These are phyloP conservation scores for Acyrthosiphon pisum DNA, from an alignment of 1,140 invertebrate species.

Conservation along the genomic window DNA sequence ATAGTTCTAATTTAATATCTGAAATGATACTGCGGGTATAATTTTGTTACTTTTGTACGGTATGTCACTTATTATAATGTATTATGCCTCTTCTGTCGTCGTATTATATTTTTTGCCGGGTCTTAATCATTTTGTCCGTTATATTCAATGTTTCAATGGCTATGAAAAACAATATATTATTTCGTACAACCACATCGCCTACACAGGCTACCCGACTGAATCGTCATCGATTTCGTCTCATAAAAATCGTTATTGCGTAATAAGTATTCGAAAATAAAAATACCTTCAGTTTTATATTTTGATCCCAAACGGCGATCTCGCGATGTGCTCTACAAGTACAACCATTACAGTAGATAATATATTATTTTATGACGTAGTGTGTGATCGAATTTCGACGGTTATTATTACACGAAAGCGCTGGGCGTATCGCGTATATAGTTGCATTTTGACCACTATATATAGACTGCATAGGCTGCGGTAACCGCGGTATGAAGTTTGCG, in stretches of 20 bases:
- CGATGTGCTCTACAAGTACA: neutral
- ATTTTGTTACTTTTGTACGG: too few relatives aligned
- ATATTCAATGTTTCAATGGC: too few relatives aligned
- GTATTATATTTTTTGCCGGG: too few relatives aligned
- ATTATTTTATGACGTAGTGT: neutral
- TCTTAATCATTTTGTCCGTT: too few relatives aligned
- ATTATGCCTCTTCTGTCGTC: too few relatives aligned
- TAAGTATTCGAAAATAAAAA: neutral
- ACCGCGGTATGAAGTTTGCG: neutral
- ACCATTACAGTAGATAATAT: neutral
- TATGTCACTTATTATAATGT: too few relatives aligned
- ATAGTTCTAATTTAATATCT: too few relatives aligned
- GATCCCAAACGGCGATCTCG: neutral
- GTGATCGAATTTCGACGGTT: neutral
- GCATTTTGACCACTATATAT: neutral
- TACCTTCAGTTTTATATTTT: neutral
- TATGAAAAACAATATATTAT: too few relatives aligned
- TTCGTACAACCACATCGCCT: neutral
- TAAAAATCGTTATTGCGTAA: neutral
- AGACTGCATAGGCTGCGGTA: neutral
- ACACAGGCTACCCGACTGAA: too few relatives aligned
- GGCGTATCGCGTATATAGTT: neutral
- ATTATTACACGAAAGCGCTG: neutral
- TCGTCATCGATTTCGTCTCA: neutral
- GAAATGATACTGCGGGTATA: too few relatives aligned